Evolutionary conservation across 2,888 invertebrate species (phyloP), one percentile per base, ranked within the genome.

Genomic region (Lacanobia wlatinum): DNA sequence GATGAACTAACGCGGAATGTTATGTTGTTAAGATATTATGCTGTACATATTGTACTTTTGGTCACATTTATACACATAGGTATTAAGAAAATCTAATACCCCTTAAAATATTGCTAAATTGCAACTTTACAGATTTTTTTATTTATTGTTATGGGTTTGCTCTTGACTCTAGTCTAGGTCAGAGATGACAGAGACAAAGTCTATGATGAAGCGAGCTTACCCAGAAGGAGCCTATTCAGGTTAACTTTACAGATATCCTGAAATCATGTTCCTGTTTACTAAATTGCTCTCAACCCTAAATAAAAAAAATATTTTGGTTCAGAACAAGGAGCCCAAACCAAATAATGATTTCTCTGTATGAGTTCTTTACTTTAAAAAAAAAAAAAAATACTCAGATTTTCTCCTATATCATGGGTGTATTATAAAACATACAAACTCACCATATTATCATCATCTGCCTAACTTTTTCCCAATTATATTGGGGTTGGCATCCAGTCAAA

Each of bases 1-100:
- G n/a, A 14, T 73, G 10, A n/a, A 21, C 8, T 76, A 40, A 72
- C 55, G 50, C 34, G 2, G 16, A 48, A 48, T 2, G 0, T 1
- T 40, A 16, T 23, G 1, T 50, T 0, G 1, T 56, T 21, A 40
- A 16, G 14, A 7, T 50, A 38, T 21, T 50, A 38, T 21, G 48
- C 48, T 23, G 16, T 12, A 14, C 18, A 40, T 46, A 21, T 10
- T 64, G 16, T 18, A 53, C 12, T 18, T n/a, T 23, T 69, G 21
- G 56, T 73, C 70, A 73, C 40, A 76, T 16, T 48, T 48, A 2
- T 65, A 34, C 12, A 34, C 12, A 66, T 38, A 46, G 28, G 28
- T 28, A 28, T 6, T n/a, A 18, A 16, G 14, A 43, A 14, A 40
- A 23, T 34, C 8, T 34, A 16, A 69, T 14, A 8, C 12, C 28